Percentiles rank a stretch among this genome's conserved stretches.
Evolutionary conservation across 2,797 vertebrate genomes (phyloP).

Genomic region (Mergus octosetaceus): DNA sequence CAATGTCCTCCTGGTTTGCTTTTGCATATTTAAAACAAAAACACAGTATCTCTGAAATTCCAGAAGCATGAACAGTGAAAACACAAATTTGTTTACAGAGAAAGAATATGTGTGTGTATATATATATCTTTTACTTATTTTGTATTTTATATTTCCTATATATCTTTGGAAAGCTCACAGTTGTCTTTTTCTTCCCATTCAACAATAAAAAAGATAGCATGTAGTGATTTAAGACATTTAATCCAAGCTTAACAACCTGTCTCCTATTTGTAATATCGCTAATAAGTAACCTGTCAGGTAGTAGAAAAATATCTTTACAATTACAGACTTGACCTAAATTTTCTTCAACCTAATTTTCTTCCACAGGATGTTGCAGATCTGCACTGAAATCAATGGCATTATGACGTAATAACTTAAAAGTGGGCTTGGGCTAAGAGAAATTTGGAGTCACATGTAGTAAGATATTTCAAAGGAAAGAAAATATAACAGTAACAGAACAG

Average conservation of each 20-base stretch:
- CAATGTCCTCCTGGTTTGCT: not conserved
- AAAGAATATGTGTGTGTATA: no score
- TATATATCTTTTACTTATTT: not conserved
- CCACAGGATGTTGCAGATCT: not conserved
- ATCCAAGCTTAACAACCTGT: not conserved
- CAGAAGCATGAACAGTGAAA: not conserved
- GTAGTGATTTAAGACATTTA: not conserved
- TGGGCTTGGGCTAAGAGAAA: not conserved
- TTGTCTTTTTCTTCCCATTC: not conserved
- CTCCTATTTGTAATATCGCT: not conserved
- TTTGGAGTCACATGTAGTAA: not conserved
- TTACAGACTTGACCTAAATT: constrained; percentile 1
- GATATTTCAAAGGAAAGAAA: not conserved
- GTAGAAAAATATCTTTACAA: constrained; percentile 7
- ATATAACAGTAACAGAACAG: not conserved
- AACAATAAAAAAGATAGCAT: not conserved
- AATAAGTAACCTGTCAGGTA: not conserved
- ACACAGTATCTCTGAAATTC: not conserved
- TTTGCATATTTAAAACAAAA: not conserved
- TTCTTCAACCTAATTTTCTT: not conserved
- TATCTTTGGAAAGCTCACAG: not conserved
- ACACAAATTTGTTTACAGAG: not conserved
- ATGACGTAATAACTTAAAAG: not conserved
- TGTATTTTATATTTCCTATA: not conserved
- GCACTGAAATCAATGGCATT: not conserved